Base-by-base conservation (phyloP, 2,797 vertebrate species). In the Cossypha caffra region DNA sequence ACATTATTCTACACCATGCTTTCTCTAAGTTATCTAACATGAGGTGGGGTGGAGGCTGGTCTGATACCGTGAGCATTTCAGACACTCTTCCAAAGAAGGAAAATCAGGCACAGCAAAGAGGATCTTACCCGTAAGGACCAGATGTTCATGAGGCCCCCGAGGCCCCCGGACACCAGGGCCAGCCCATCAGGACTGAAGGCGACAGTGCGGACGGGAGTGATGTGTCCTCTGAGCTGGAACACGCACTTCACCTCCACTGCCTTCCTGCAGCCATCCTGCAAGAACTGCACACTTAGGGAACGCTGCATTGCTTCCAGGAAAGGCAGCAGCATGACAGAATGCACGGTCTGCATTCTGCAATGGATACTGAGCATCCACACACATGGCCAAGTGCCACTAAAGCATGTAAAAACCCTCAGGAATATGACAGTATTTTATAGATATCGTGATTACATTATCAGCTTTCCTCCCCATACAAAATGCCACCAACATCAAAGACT, bases 131-230 rank as follows among this genome's bases (percentile, higher is more conserved):
- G 97, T 79, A 99, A 97, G 61, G 99, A 99, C 99, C 99, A 99
- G 98, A 99, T 99, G 97, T 99, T 99, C 98, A 99, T 98, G 89
- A 99, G 99, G 20, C 99, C 99, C 20, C 99, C 99, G 13, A 99
- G 98, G 58, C 99, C 99, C 83, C 99, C 99, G 37, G 99, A 99
- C 5, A 98, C 99, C 92, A 99, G 94, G 11, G 98, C 98, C 93
- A 99, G 97, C 11, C 99, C 99, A 35, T 99, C 99, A 7, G 99
- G 98, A 95, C 99, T 99, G 96, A 99, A 99, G 7, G 98, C 98
- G 85, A 99, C 97, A 0, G 99, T 99, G 35, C 98, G 97, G 16
- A 99, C 99, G 1, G 99, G 99, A 31, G 99, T 99, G 95, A 99
- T 99, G 87, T 99, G 99, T 69, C 99, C 99, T 64, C 98, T 98